A percentile compares a stretch with the other conserved stretches of the same genome.
These are phyloP conservation scores for Pinna nobilis DNA, from an alignment of 1,140 invertebrate genomes.

Conservation along the genomic window DNA sequence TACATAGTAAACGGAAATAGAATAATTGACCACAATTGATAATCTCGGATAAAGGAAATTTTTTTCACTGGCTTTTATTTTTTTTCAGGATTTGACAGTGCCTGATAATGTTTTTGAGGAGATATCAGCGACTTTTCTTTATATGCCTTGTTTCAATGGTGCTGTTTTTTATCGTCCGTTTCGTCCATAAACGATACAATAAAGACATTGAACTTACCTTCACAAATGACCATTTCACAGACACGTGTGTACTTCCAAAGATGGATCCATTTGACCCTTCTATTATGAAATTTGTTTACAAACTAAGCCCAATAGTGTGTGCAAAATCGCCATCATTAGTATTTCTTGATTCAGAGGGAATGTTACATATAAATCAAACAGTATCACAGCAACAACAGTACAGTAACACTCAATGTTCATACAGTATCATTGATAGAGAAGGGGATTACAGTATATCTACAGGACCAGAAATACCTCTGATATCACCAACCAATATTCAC, in stretches of 20 bases:
- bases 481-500: conserved; percentile 58
- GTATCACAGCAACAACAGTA: conserved; percentile 49
- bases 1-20: too few relatives aligned
- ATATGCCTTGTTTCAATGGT: too few relatives aligned
- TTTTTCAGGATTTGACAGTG: too few relatives aligned
- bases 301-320: conserved; percentile 79
- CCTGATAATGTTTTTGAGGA: too few relatives aligned
- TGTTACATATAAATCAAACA: conserved; percentile 63
- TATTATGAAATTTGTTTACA: conserved; percentile 79
- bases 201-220: too few relatives aligned
- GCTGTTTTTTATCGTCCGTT: too few relatives aligned
- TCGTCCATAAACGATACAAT: too few relatives aligned
- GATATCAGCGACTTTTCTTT: too few relatives aligned
- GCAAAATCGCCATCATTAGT: conserved; percentile 74
- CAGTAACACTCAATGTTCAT: conserved; percentile 65
- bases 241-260: conserved; percentile 88
- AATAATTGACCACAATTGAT: too few relatives aligned
- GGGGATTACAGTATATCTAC: conserved; percentile 57
- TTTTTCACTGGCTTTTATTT: too few relatives aligned
- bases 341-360: conserved; percentile 58
- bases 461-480: conserved; percentile 59
- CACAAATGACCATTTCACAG: too few relatives aligned
- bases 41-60: too few relatives aligned
- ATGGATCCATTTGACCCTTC: conserved; percentile 83
- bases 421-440: conserved; percentile 25